These are phyloP conservation scores for Drosophila willistoni DNA, from an alignment of 1,140 invertebrate species.

Conservation along the genomic window DNA sequence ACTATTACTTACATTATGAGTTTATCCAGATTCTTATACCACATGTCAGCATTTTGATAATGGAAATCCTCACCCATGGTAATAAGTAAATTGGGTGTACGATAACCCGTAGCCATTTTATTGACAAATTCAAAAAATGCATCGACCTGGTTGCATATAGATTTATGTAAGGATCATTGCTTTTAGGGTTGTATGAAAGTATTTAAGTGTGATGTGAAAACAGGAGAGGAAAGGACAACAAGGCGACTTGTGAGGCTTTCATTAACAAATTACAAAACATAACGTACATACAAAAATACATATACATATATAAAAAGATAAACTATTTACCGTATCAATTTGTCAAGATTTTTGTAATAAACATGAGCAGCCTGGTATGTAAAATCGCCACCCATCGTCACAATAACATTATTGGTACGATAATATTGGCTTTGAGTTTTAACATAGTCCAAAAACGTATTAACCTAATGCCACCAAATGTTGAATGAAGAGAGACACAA, in stretches of 20 bases:
- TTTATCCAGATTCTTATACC: slow-evolving; percentile 94
- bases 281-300: not conserved
- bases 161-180: not conserved
- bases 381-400: slow-evolving; percentile 98
- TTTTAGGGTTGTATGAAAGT: not conserved
- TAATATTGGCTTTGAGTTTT: slow-evolving; percentile 85
- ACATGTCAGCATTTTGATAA: slow-evolving; percentile 92
- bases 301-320: slow-evolving; percentile 8
- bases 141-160: slow-evolving; percentile 83
- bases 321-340: slow-evolving; percentile 90
- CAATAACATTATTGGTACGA: slow-evolving; percentile 90
- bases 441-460: slow-evolving; percentile 85
- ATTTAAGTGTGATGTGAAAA: too few species aligned
- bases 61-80: slow-evolving; percentile 97
- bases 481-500: slow-evolving; percentile 38
- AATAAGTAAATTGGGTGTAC: slow-evolving; percentile 90
- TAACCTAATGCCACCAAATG: slow-evolving; percentile 83
- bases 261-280: slow-evolving; percentile 42
- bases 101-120: slow-evolving; percentile 85
- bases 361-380: slow-evolving; percentile 93
- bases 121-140: slow-evolving; percentile 85
- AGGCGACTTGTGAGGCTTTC: slow-evolving; percentile 56
- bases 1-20: slow-evolving; percentile 89
- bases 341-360: slow-evolving; percentile 95
- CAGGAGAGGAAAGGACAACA: slow-evolving; percentile 21